These are phyloP conservation scores for Sebastes kiyomatsui DNA, from an alignment of 2,797 vertebrate genomes.

Conservation along the genomic window DNA sequence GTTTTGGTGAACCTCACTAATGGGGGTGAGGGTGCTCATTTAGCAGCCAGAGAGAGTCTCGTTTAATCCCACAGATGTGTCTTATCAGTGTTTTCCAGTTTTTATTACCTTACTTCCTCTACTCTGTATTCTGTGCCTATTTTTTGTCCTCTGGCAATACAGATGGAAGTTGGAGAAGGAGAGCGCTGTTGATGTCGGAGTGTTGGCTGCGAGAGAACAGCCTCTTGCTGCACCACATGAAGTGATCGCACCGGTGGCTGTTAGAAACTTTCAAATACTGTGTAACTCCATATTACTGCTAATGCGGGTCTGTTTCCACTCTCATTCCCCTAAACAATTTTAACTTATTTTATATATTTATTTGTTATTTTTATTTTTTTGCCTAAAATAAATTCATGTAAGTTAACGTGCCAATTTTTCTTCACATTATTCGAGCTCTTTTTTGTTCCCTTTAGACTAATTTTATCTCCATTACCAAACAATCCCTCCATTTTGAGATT, in stretches of 20 bases:
- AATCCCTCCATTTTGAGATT: neutral
- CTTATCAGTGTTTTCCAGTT: conserved; percentile 67
- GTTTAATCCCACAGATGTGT: conserved; percentile 65
- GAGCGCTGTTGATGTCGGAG: neutral
- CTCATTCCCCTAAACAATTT: neutral
- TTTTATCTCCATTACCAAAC: neutral
- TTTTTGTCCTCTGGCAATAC: conserved; percentile 23
- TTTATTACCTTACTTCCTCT: conserved; percentile 53
- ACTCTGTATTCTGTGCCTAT: conserved; percentile 6
- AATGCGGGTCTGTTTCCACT: neutral
- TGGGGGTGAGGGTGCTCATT: conserved; percentile 62
- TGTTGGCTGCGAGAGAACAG: conserved; percentile 6
- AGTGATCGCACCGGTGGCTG: neutral
- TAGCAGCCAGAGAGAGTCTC: conserved; percentile 45
- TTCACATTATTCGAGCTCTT: neutral
- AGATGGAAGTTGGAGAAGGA: conserved; percentile 28
- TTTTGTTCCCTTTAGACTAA: neutral
- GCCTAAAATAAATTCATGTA: neutral
- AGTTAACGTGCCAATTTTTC: neutral
- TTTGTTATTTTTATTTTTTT: neutral
- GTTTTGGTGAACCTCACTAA: conserved; percentile 60
- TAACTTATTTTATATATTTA: neutral
- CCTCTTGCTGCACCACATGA: neutral
- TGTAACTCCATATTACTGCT: neutral
- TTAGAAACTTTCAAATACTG: neutral